Conservation (phyloP, 2,888 invertebrate genomes). For the Phengaris arion region DNA sequence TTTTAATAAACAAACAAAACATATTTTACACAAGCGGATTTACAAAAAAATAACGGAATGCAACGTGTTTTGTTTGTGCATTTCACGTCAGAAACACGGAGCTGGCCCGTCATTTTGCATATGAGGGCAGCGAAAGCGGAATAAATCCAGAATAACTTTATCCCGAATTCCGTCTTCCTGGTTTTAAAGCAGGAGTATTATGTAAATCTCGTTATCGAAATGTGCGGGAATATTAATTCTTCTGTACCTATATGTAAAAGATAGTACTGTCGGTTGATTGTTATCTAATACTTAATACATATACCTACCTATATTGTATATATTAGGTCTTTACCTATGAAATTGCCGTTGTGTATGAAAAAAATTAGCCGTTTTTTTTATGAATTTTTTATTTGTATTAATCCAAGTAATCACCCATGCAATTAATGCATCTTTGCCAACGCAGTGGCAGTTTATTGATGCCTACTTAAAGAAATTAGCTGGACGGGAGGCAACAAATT, state of each 20-base stretch:
- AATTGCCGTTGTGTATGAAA: too few relatives aligned
- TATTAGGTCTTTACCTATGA: too few relatives aligned
- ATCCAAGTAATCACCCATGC: too few relatives aligned
- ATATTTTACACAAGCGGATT: not conserved
- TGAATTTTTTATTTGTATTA: too few relatives aligned
- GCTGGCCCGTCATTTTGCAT: constrained; percentile 52
- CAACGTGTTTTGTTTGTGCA: constrained; percentile 33
- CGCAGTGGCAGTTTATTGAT: too few relatives aligned
- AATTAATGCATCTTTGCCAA: too few relatives aligned
- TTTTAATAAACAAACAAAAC: not conserved
- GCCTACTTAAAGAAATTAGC: too few relatives aligned
- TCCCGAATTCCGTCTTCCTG: constrained; percentile 53
- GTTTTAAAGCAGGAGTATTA: constrained; percentile 57
- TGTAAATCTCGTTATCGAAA: constrained; percentile 46
- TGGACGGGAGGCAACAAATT: too few relatives aligned
- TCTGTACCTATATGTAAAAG: not conserved
- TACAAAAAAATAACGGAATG: constrained; percentile 33
- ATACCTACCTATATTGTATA: too few relatives aligned
- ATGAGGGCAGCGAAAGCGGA: constrained; percentile 48
- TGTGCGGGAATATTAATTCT: not conserved
- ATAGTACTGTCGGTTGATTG: too few relatives aligned
- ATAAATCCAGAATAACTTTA: constrained; percentile 61
- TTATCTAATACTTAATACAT: too few relatives aligned
- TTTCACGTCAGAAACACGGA: constrained; percentile 33
- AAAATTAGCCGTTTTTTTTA: too few relatives aligned